Evolutionary conservation across 2,797 vertebrate genomes (phyloP).

Genomic region (Erithacus rubecula): DNA sequence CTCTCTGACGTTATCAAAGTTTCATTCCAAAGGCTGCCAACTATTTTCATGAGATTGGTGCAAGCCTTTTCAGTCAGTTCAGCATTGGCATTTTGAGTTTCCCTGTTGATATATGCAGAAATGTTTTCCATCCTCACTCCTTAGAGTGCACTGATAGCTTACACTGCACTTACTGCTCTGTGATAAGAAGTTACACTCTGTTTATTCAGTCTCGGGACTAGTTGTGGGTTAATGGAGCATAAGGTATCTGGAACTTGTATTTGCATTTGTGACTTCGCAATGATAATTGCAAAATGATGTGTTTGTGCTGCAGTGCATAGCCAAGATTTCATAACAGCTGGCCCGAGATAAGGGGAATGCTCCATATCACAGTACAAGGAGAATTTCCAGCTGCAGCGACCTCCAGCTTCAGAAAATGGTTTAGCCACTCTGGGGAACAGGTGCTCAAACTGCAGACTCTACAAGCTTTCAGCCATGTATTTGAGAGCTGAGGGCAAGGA

Average conservation of each 20-base stretch:
- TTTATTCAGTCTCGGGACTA: background rate
- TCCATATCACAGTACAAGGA: rapidly evolving
- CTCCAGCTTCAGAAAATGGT: background rate
- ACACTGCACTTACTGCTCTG: background rate
- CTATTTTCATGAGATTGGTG: background rate
- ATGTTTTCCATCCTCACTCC: background rate
- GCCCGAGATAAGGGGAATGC: background rate
- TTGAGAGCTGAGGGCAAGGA: background rate
- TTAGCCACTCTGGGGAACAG: background rate
- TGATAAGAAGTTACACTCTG: background rate
- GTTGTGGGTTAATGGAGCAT: background rate
- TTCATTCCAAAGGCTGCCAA: background rate
- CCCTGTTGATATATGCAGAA: background rate
- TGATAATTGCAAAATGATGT: constrained; percentile 13
- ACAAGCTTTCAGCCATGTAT: background rate
- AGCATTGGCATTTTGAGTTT: background rate
- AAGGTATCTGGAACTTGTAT: background rate
- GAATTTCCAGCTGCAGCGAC: background rate
- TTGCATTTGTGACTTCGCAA: background rate
- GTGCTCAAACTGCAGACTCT: background rate
- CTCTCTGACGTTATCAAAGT: background rate
- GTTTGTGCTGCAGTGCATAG: background rate
- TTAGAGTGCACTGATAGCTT: background rate
- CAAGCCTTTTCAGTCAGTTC: background rate
- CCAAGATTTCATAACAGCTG: constrained; percentile 3